Evolutionary conservation across 2,797 vertebrate species (phyloP), one percentile per base, ranked within the genome.

Genomic region (Pelodytes ibericus): DNA sequence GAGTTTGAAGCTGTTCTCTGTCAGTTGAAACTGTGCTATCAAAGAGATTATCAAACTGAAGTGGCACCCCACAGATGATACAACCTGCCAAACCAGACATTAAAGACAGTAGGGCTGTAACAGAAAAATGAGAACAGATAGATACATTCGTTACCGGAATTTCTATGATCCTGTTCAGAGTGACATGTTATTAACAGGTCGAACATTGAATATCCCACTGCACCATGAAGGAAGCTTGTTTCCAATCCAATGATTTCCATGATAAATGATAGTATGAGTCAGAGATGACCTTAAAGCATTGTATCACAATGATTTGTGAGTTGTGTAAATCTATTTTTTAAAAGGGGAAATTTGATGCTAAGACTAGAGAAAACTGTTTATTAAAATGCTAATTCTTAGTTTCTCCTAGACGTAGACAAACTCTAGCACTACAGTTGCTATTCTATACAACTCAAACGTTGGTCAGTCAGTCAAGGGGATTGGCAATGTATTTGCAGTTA

Each of bases 1-100:
- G 29, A 60, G 18, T 30, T 60, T 25, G 58, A 60, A 60, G 58
- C 25, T 58, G 56, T 30, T 60, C 26, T 60, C 20, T 60, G 29
- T 16, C 16, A n/a, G 29, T 16, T 30, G 27, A 16, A 60, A 25
- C 25, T 2, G 27, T 30, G 58, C 18, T 31, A 60, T 60, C 27
- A 60, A 60, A 60, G 8, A 16, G 58, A 30, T 60, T 60, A 60
- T 60, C 13, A 4, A 30, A 30, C 13, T 7, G 29, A 60, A n/a
- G 58, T 18, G 27, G 44, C 13, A 47, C 44, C 1, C 44, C 18
- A 47, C 36, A 47, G 11, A 31, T 60, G 22, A 60, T 7, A 60
- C 29, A 60, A 31, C 44, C 44, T 30, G 58, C 27, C 30, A 30
- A 30, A 27, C 11, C 30, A 60, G 58, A 25, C 16, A 60, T 30